These are phyloP conservation scores for Chrysemys picta DNA, from an alignment of 2,113 vertebrate genomes.

Conservation along the genomic window DNA sequence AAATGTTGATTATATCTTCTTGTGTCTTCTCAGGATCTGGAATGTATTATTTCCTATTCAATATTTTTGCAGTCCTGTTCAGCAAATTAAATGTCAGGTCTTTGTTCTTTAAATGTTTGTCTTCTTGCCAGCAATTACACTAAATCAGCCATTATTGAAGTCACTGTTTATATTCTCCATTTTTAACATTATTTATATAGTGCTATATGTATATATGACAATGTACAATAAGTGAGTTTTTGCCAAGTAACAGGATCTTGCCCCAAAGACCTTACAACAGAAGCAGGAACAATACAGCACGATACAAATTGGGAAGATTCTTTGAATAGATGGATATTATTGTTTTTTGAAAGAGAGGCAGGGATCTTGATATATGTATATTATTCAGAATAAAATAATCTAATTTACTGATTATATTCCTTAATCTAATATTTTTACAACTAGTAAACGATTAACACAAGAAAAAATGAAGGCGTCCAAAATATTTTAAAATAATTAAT, in stretches of 20 bases:
- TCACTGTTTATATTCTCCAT: neutral
- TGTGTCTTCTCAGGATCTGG: neutral
- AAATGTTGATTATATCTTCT: neutral
- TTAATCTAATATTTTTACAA: neutral
- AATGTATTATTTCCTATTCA: neutral
- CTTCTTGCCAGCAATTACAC: neutral
- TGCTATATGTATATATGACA: neutral
- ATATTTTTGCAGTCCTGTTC: neutral
- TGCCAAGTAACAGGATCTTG: neutral
- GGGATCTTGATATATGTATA: neutral
- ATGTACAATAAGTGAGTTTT: neutral
- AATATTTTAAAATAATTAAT: neutral
- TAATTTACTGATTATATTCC: neutral
- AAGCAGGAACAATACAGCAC: neutral
- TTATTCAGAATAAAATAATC: neutral
- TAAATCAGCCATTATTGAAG: neutral
- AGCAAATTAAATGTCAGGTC: neutral
- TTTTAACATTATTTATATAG: neutral
- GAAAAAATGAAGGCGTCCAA: neutral
- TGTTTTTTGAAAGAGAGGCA: neutral
- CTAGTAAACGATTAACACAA: neutral
- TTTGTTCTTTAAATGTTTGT: slow-evolving; percentile 2
- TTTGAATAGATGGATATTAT: neutral
- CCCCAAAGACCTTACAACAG: neutral
- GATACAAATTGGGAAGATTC: neutral